These are phyloP conservation scores for Ataeniobius toweri DNA, from an alignment of 2,797 vertebrate species.

Conservation along the genomic window DNA sequence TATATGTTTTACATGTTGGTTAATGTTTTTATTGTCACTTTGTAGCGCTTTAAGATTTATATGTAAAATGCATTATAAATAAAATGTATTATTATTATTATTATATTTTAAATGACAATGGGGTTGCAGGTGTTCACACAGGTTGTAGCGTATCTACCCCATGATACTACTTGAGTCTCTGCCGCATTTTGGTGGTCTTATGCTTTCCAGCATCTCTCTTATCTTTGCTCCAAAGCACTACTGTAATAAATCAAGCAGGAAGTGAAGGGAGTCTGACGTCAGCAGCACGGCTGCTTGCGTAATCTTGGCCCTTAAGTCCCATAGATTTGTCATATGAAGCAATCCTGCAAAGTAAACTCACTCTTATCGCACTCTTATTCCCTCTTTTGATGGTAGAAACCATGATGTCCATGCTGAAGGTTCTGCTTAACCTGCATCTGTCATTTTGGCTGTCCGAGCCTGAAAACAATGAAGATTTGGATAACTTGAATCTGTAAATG, in stretches of 20 bases:
- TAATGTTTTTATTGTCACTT: too few relatives aligned
- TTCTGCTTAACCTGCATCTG: slow-evolving; percentile 46
- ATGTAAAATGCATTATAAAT: too few relatives aligned
- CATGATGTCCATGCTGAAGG: slow-evolving; percentile 25
- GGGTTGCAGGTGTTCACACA: slow-evolving; percentile 13
- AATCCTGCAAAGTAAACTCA: slow-evolving; percentile 66
- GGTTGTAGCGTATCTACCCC: background rate
- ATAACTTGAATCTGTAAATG: slow-evolving; percentile 2
- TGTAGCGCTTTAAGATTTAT: too few relatives aligned
- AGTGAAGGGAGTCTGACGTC: slow-evolving; percentile 62
- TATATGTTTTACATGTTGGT: too few relatives aligned
- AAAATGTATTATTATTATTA: too few relatives aligned
- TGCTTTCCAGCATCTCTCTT: slow-evolving; percentile 35
- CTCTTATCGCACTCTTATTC: slow-evolving; percentile 63
- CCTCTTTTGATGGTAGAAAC: slow-evolving; percentile 17
- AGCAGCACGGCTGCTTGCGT: slow-evolving; percentile 65
- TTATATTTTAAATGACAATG: slow-evolving; percentile 1
- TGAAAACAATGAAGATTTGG: slow-evolving; percentile 3
- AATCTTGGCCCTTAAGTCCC: slow-evolving; percentile 55
- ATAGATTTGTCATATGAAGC: slow-evolving; percentile 63
- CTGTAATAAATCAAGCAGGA: slow-evolving; percentile 73
- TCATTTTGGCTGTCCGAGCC: background rate
- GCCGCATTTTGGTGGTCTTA: slow-evolving; percentile 45
- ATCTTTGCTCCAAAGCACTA: slow-evolving; percentile 44
- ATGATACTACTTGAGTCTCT: slow-evolving; percentile 24